phyloP scores from a whole-genome alignment of 2,113 vertebrate genomes.

The Mormoops blainvillei region DNA sequence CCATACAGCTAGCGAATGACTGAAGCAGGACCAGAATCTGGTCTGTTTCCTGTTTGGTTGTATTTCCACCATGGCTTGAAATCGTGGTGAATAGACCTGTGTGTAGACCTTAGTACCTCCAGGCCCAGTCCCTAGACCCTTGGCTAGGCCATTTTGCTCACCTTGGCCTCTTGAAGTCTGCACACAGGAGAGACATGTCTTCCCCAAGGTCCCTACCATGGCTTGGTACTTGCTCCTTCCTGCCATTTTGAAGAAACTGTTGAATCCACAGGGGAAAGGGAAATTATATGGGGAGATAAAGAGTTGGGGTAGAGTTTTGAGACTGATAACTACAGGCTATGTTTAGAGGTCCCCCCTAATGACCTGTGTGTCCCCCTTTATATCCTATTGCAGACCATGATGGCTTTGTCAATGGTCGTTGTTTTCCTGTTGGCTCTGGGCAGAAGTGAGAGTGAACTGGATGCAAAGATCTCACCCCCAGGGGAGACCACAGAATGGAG shows the following conservation, averaged over 20 bases:
- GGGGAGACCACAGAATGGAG: neutral
- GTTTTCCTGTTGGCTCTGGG: slow-evolving; percentile 58
- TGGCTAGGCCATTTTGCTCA: neutral
- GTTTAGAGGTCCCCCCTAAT: neutral
- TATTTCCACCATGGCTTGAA: neutral
- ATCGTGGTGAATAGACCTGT: neutral
- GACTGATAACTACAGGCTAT: neutral
- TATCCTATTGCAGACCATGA: slow-evolving; percentile 64
- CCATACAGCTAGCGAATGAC: neutral
- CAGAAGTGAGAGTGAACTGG: slow-evolving; percentile 5
- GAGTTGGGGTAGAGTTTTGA: neutral
- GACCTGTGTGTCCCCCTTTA: neutral
- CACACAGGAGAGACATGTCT: neutral
- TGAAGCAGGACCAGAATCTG: neutral
- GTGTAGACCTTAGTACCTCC: neutral
- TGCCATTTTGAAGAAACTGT: slow-evolving; percentile 25
- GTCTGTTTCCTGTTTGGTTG: neutral
- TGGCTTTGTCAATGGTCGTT: slow-evolving; percentile 39
- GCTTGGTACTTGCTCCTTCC: neutral
- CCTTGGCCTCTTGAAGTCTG: neutral
- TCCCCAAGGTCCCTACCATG: neutral
- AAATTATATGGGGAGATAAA: neutral
- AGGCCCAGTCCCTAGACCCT: neutral
- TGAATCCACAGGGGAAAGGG: slow-evolving; percentile 15
- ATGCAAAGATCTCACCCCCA: neutral